phyloP scores from a whole-genome alignment of 1,140 invertebrate species.

The Pseudomyrmex concolor region DNA sequence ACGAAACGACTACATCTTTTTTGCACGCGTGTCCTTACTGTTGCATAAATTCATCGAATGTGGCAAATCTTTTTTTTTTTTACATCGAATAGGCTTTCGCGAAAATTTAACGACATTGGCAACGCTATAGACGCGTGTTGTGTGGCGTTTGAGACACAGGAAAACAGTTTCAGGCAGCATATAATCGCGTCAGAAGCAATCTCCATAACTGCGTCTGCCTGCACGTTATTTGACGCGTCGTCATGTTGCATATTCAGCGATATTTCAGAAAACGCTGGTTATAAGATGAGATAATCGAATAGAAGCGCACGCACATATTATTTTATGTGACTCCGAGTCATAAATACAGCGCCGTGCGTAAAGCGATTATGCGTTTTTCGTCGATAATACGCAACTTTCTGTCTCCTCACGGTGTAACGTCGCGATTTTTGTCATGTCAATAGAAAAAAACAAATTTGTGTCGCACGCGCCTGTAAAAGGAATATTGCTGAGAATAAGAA shows the following conservation, averaged over 20 bases:
- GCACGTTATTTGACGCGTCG: slow-evolving; percentile 30
- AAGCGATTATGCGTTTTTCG: slow-evolving; percentile 36
- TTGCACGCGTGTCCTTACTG: slow-evolving; percentile 44
- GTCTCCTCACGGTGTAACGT: slow-evolving; percentile 18
- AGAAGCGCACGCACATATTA: slow-evolving; percentile 20
- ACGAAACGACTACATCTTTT: slow-evolving; percentile 47
- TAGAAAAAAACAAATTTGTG: slow-evolving; percentile 45
- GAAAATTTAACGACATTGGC: slow-evolving; percentile 18
- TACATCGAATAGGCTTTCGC: slow-evolving; percentile 5
- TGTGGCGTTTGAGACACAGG: slow-evolving; percentile 28
- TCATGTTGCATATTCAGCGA: slow-evolving; percentile 49
- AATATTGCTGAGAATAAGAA: slow-evolving; percentile 6
- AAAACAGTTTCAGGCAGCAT: slow-evolving; percentile 12
- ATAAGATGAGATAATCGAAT: slow-evolving; percentile 51
- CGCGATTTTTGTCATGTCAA: slow-evolving; percentile 25
- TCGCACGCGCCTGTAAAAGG: neutral
- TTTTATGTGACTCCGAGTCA: slow-evolving; percentile 17
- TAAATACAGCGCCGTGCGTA: slow-evolving; percentile 49
- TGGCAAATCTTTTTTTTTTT: neutral
- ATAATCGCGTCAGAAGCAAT: slow-evolving; percentile 60
- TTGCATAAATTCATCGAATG: slow-evolving; percentile 17
- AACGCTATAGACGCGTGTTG: neutral
- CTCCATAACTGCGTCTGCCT: slow-evolving; percentile 31
- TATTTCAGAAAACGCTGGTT: slow-evolving; percentile 55
- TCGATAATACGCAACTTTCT: slow-evolving; percentile 1